Base-by-base conservation (phyloP, 2,888 invertebrate species). In the Brachypalpus laphriformis region DNA sequence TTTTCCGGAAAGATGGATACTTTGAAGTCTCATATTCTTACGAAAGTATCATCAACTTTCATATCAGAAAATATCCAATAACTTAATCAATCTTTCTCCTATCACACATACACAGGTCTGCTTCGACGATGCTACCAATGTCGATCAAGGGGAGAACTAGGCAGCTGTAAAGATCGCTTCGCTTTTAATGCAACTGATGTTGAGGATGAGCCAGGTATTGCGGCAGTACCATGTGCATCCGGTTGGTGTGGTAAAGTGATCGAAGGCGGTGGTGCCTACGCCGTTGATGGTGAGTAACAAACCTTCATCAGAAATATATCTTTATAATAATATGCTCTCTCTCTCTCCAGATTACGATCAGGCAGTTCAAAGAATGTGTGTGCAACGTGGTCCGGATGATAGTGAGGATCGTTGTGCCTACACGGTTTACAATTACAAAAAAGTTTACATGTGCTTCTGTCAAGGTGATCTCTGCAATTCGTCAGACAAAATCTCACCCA, bases 211-310 rank as follows among this genome's bases (percentile, higher is more conserved):
- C 93, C 93, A 0, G 97, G 97, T 0, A 94, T 97, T 0, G 93
- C 95, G 88, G 94, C 95, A 0, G 94, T 95, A 9, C 96, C 96
- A 0, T 98, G 98, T 89, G 96, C 97, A 0, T 97, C 97, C 11
- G 97, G 97, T 42, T 98, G 98, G 98, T 98, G 98, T 89, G 97
- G 96, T 22, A 98, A 98, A 93, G 95, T 97, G 63, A 94, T 97
- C 40, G 97, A 98, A 91, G 95, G 96, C 76, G 95, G 95, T 87
- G 95, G 95, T 88, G 93, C 95, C 61, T 94, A 95, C 87, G 95
- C 96, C 90, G 95, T 95, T 90, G 96, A 97, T 92, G 97, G 97
- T 96, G 92, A 91, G 88, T 7, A 20, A 14, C 16, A 68, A 8
- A 49, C 56, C 22, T 4, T 28, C 5, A 37, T 31, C 31, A 31